Evolutionary conservation across 2,113 vertebrate species (phyloP).

Genomic region (Thunnus thynnus): DNA sequence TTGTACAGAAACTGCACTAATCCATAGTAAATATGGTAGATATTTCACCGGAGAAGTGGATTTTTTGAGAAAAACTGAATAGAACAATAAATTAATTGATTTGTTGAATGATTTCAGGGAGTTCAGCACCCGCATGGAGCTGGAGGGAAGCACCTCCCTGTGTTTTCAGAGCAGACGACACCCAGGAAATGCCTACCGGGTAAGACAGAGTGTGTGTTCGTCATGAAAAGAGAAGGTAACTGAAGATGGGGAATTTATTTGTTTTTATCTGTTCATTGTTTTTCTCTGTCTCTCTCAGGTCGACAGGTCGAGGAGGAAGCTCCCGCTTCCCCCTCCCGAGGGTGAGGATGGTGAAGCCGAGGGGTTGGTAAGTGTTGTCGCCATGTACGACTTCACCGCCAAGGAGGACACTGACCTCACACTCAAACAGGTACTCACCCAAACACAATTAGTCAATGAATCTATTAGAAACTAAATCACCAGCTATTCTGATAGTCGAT

Average conservation of each 20-base stretch:
- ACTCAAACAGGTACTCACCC: conserved; percentile 61
- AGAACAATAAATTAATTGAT: neutral
- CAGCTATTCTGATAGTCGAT: too few species aligned
- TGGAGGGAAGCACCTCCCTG: conserved; percentile 48
- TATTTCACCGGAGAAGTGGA: too few species aligned
- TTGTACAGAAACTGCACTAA: too few species aligned
- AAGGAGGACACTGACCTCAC: conserved; percentile 81
- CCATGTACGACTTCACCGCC: conserved; percentile 89
- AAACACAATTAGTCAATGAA: neutral
- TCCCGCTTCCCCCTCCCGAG: conserved; percentile 79
- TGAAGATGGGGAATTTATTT: rapidly evolving
- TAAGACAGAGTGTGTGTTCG: neutral
- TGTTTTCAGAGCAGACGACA: conserved; percentile 61
- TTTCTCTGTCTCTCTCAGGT: conserved; percentile 29
- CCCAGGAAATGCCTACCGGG: conserved; percentile 45
- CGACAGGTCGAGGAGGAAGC: conserved; percentile 81
- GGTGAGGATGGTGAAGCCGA: conserved; percentile 54
- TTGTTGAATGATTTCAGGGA: conserved; percentile 58
- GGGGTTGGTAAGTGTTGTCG: conserved; percentile 81
- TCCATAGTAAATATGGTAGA: too few species aligned
- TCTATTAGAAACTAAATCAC: too few species aligned
- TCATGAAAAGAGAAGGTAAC: neutral
- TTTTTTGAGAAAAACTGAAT: too few species aligned
- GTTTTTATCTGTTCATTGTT: too few species aligned
- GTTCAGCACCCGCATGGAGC: conserved; percentile 63